Evolutionary conservation across 2,113 vertebrate species (phyloP).

Genomic region (Xyrauchen texanus): DNA sequence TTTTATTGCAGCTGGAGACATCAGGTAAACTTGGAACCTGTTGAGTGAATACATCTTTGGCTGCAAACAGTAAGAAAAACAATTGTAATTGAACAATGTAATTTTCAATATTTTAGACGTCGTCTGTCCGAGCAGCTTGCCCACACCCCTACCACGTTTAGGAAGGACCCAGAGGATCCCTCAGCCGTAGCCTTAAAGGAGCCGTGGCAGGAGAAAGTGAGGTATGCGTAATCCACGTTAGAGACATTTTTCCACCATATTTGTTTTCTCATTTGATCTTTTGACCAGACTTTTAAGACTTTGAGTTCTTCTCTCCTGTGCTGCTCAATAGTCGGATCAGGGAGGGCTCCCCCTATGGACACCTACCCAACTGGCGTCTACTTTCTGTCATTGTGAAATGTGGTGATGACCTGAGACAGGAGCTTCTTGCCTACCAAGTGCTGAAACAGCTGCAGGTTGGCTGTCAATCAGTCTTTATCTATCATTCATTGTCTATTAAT

Average conservation of each 20-base stretch:
- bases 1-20: conserved; percentile 93
- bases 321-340: conserved; percentile 81
- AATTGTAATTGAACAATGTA: background rate
- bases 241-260: background rate
- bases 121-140: conserved; percentile 93
- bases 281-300: background rate
- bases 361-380: conserved; percentile 89
- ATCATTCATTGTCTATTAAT: background rate
- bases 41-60: background rate
- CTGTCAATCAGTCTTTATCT: background rate
- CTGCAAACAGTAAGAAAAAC: background rate
- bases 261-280: background rate
- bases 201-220: conserved; percentile 96
- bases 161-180: conserved; percentile 89
- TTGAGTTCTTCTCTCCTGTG: background rate
- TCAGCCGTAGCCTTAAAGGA: conserved; percentile 96
- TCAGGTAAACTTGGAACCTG: conserved; percentile 76
- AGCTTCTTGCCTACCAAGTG: conserved; percentile 93
- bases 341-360: conserved; percentile 91
- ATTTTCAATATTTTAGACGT: conserved; percentile 70
- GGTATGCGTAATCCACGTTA: conserved; percentile 68
- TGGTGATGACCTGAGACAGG: conserved; percentile 92
- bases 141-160: conserved; percentile 90
- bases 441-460: conserved; percentile 90
- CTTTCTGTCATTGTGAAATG: conserved; percentile 96